Percentiles rank a stretch among this genome's conserved stretches.
These are phyloP conservation scores for Scaeva pyrastri DNA, from an alignment of 2,888 invertebrate species.

Conservation along the genomic window DNA sequence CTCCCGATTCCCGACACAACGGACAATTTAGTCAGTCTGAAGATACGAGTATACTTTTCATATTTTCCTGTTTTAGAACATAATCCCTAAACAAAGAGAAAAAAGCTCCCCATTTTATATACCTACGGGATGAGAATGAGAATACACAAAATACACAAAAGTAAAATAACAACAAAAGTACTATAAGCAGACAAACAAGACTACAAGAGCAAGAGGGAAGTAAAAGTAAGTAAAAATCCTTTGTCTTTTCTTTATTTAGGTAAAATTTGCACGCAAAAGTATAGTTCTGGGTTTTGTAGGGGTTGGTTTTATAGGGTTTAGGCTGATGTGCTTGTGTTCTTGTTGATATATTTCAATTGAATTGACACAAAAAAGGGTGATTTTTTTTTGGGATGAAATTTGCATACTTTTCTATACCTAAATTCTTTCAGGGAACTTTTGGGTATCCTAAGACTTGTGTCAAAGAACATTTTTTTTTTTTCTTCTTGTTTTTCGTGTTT, in stretches of 20 bases:
- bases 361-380: conserved; percentile 49
- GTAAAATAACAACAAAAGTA: background rate
- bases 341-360: background rate
- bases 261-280: conserved; percentile 64
- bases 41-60: conserved; percentile 29
- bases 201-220: conserved; percentile 16
- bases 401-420: background rate
- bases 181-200: background rate
- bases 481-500: conserved; percentile 5
- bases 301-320: conserved; percentile 42
- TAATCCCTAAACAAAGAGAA: conserved; percentile 8
- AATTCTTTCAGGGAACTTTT: conserved; percentile 2
- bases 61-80: conserved; percentile 24
- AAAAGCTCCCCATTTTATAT: conserved; percentile 15
- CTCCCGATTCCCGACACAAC: background rate
- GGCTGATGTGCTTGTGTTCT: background rate
- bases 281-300: conserved; percentile 18
- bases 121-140: background rate
- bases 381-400: conserved; percentile 38
- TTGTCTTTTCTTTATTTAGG: conserved; percentile 66
- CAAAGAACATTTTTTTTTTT: conserved; percentile 3
- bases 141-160: background rate
- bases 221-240: conserved; percentile 28
- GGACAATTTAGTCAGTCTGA: conserved; percentile 2
- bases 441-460: conserved; percentile 1